Base-by-base conservation (phyloP, 2,888 invertebrate species). In the Epinotia ramella region DNA sequence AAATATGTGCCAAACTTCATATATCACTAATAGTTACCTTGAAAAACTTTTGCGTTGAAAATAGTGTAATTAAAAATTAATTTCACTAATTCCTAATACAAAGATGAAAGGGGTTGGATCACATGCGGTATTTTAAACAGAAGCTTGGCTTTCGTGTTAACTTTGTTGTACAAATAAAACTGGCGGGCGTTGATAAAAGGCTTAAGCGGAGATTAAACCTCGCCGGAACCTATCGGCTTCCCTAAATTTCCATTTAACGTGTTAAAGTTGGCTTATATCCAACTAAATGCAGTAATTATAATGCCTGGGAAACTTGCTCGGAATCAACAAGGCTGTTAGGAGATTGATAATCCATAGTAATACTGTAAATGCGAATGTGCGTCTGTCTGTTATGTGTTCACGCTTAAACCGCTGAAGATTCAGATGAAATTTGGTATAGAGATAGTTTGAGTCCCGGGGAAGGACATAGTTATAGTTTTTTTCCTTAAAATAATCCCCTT, bases 151-250 rank as follows among this genome's bases (percentile, higher is more conserved):
- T 64, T 73, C 18, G 20, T 70, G 40, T 65, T n/a, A n/a, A n/a
- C n/a, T n/a, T 65, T 65, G 20, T 59, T n/a, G 11, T 16, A 28
- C 64, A 70, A 70, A 70, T 75, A 60, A 49, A 70, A 70, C 70
- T 49, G 60, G 64, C 49, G 56, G n/a, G 68, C 40, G 74, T 24
- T 60, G 74, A 75, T 75, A 75, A 64, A 70, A 60, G 65, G 70
- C 64, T 75, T 62, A 60, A 24, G 28, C 56, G 12, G 74, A 53
- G 74, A 75, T 70, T 70, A 70, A 68, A n/a, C 69, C 69, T 69
- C 33, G n/a, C 4, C 24, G 65, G 60, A 53, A 60, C 70, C 49
- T 73, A 73, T 73, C 67, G 12, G 69, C 46, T 69, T 59, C 33
- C 56, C 57, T 49, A 69, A 74, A 57, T 69, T 68, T 68, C 63